Evolutionary conservation across 2,888 invertebrate species (phyloP), one percentile per base, ranked within the genome.

Genomic region (Spisula solida): DNA sequence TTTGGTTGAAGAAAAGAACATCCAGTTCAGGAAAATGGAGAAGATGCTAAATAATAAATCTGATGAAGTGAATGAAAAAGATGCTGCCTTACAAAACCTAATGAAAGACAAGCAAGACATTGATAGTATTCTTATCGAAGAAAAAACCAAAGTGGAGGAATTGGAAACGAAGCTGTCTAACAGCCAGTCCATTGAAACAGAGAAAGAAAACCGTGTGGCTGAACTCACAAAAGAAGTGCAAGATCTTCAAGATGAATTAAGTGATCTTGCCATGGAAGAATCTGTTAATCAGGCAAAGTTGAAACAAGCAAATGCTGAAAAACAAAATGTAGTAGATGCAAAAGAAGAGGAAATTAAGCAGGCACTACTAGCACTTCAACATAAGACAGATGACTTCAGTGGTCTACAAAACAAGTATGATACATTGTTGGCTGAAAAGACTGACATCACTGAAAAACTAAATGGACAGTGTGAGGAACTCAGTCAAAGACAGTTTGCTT

Each of bases 191-290:
- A 14, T 48, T 51, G 75, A 75, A 47, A 31, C 6, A 10, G 75
- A 83, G 75, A 66, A 51, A 12, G 75, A 83, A 75, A 48, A 25
- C 5, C 25, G 31, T 70, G 41, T 83, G 5, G 16, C 75, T 18
- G 83, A 83, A 29, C 75, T 83, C 41, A 70, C 75, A n/a, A n/a
- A 83, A 47, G 83, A 83, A 83, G 34, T 75, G 18, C 31, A 51
- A 18, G n/a, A 75, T 29, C 56, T 89, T 18, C 75, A 91, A 87
- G 91, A 91, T 90, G 83, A 86, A 12, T 41, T 90, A 25, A 90
- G 88, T 87, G 86, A 88, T 25, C 87, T 87, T 79, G 85, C 87
- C 48, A 83, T 87, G 83, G 90, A 91, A 51, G 85, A 90, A 78
- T 88, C 91, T 78, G 88, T 85, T 8, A 90, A 85, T 34, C 81